Evolutionary conservation across 1,140 invertebrate species (phyloP).

Genomic region (Agrilus planipennis): DNA sequence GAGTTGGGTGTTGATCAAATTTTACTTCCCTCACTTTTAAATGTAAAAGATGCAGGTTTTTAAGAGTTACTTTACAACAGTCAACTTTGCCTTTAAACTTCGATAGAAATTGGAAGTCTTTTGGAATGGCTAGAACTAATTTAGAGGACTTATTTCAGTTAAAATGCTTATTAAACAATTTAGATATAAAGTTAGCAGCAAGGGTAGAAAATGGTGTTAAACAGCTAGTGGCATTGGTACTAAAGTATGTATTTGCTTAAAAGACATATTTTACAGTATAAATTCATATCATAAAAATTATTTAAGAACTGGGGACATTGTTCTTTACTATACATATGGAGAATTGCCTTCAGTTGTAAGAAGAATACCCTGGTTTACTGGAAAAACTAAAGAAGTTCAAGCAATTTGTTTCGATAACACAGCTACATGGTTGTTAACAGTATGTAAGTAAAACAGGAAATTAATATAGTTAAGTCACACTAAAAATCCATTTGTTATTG

Average conservation of each 20-base stretch:
- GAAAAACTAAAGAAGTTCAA: slow-evolving; percentile 44
- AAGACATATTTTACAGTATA: slow-evolving; percentile 1
- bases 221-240: slow-evolving; percentile 31
- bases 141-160: slow-evolving; percentile 28
- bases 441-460: slow-evolving; percentile 35
- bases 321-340: slow-evolving; percentile 31
- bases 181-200: slow-evolving; percentile 26
- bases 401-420: slow-evolving; percentile 56
- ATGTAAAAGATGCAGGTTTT: too few species aligned
- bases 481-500: slow-evolving; percentile 4
- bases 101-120: too few species aligned
- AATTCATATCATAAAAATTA: slow-evolving; percentile 4
- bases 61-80: too few species aligned
- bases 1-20: too few species aligned
- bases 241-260: slow-evolving; percentile 21
- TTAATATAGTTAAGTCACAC: neutral
- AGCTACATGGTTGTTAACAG: slow-evolving; percentile 54
- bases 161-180: slow-evolving; percentile 28
- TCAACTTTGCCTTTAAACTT: too few species aligned
- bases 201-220: slow-evolving; percentile 32
- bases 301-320: slow-evolving; percentile 29
- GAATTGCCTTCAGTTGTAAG: slow-evolving; percentile 41
- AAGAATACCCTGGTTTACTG: slow-evolving; percentile 54
- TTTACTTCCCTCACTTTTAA: too few species aligned
- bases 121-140: too few species aligned